Base-by-base conservation (phyloP, 1,140 invertebrate species). In the Halesus radiatus region DNA sequence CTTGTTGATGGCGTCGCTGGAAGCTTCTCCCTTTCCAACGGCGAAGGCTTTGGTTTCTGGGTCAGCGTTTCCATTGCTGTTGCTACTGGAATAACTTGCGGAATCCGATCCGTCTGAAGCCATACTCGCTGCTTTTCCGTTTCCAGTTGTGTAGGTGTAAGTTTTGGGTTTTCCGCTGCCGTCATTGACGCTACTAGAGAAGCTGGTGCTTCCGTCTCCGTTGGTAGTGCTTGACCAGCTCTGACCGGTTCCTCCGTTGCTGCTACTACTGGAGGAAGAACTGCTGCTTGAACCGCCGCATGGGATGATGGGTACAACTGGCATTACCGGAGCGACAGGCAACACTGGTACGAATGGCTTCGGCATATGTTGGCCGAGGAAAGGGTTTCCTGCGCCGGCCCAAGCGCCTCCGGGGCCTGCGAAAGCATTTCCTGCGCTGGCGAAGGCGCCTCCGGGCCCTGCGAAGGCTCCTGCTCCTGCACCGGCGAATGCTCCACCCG, bases 101-200 rank as follows among this genome's bases (percentile, higher is more conserved):
- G 76, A 78, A 37, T 20, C 29, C 13, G 20, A 52, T 52, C 50
- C 52, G 50, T 70, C 50, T 1, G 8, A 22, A 4, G 82, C 82
- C 10, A 45, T 68, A 58, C 76, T 74, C 5, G 29, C 16, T 3
- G 82, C 82, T 56, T 81, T 32, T 18, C 76, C 82, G 52, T 79
- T 76, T 5, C 82, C 82, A 54, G 76, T 81, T 2, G 80, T 77
- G 50, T 64, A 83, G 6, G 82, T 83, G 37, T 62, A 70, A 13
- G 79, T 83, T 22, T 83, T 73, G 13, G 82, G 76, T 15, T 54
- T n/a, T 54, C 79, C 76, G 32, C 29, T 29, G 5, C 76, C 79
- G 6, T 83, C 73, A 45, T 72, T 79, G 22, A 60, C 73, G 53
- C 79, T 81, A 8, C 16, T 52, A 4, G 79, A 80, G 58, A 60